These are phyloP conservation scores for Gari tellinella DNA, from an alignment of 2,888 invertebrate species.

Conservation along the genomic window DNA sequence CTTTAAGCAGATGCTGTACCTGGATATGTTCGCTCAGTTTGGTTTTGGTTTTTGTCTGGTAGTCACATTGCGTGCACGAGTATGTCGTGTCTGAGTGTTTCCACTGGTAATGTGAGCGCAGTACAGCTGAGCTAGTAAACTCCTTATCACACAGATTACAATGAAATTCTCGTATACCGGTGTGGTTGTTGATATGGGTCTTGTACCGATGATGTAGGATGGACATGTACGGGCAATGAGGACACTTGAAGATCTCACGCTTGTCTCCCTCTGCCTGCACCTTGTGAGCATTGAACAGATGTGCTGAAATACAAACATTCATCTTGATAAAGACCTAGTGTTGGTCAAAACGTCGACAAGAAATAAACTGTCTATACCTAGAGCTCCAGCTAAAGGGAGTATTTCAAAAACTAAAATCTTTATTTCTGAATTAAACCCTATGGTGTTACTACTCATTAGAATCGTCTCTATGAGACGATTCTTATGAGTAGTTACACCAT, in stretches of 20 bases:
- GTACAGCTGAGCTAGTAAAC: slow-evolving; percentile 59
- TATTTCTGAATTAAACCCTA: no score
- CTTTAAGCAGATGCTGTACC: slow-evolving; percentile 74
- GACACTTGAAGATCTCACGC: slow-evolving; percentile 57
- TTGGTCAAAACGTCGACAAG: no score
- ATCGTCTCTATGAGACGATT: no score
- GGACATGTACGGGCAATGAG: slow-evolving; percentile 61
- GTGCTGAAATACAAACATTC: slow-evolving; percentile 56
- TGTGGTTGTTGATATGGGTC: slow-evolving; percentile 67
- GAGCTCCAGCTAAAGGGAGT: no score
- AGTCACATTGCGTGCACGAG: slow-evolving; percentile 70
- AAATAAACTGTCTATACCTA: no score
- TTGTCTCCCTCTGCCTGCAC: slow-evolving; percentile 59
- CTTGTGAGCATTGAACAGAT: slow-evolving; percentile 67
- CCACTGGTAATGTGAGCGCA: slow-evolving; percentile 68
- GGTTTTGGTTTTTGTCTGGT: slow-evolving; percentile 64
- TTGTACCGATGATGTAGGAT: slow-evolving; percentile 62
- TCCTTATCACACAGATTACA: slow-evolving; percentile 63
- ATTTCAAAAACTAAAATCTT: no score
- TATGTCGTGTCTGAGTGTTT: slow-evolving; percentile 66
- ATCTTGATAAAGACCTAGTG: no score
- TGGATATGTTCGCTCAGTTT: slow-evolving; percentile 72
- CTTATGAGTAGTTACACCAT: no score
- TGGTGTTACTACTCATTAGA: no score
- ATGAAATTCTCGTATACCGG: slow-evolving; percentile 57